Conservation (phyloP, 2,888 invertebrate species). For the Coecobrya sp. region DNA sequence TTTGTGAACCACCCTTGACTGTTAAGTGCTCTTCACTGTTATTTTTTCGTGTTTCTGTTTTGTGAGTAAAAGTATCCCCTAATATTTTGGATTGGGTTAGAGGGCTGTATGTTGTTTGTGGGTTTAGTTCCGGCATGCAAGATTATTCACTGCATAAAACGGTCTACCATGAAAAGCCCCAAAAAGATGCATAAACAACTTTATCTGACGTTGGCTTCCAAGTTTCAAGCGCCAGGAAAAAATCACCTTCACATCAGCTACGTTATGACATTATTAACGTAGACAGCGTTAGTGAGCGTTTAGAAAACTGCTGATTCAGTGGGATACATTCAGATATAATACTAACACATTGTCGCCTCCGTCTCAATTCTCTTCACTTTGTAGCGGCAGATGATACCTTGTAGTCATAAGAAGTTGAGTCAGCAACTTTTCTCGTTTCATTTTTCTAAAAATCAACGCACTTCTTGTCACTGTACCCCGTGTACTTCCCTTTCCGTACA, state of each 20-base stretch:
- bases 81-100: conserved; percentile 13
- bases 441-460: conserved; percentile 53
- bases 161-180: not conserved
- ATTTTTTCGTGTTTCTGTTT: conserved; percentile 8
- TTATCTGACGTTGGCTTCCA: not conserved
- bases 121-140: not conserved
- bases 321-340: not conserved
- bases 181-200: not conserved
- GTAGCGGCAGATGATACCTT: conserved; percentile 36
- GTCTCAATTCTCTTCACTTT: not conserved
- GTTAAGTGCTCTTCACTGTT: conserved; percentile 29
- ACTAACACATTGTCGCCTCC: conserved; percentile 13
- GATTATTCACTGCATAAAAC: not conserved
- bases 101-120: not conserved
- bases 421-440: conserved; percentile 47
- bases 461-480: not conserved
- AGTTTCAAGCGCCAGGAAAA: not conserved
- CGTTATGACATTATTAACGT: conserved; percentile 3
- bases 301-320: conserved; percentile 9
- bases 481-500: not conserved
- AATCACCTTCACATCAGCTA: not conserved
- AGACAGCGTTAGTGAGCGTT: not conserved
- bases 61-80: not conserved
- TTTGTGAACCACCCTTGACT: conserved; percentile 62
- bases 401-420: conserved; percentile 25